These are phyloP conservation scores for Toxostoma redivivum DNA, from an alignment of 2,113 vertebrate genomes.

Conservation along the genomic window DNA sequence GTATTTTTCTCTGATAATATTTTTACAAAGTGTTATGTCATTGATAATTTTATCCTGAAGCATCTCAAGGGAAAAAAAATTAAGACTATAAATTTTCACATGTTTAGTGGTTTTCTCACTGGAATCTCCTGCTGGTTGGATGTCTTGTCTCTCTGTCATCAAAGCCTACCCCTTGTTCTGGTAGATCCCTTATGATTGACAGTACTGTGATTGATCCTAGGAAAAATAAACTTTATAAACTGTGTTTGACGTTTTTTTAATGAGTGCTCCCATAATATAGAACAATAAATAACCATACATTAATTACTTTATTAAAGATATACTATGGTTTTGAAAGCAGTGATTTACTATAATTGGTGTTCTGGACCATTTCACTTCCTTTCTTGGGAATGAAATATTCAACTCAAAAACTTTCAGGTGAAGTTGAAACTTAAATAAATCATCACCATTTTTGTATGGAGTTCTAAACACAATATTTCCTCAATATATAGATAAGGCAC, in stretches of 20 bases:
- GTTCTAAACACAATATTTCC: background rate
- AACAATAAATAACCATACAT: background rate
- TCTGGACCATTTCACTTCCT: background rate
- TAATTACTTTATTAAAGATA: background rate
- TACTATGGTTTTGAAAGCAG: background rate
- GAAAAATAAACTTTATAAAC: background rate
- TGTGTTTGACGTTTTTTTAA: background rate
- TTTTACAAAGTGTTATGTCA: background rate
- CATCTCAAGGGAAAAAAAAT: background rate
- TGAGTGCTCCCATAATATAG: background rate
- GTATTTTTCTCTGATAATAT: background rate
- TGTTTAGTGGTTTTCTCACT: background rate
- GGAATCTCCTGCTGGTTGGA: background rate
- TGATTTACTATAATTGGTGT: background rate
- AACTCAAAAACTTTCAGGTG: background rate
- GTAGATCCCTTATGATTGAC: background rate
- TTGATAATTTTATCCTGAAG: background rate
- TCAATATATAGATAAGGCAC: background rate
- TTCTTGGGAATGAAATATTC: background rate
- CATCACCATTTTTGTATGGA: background rate
- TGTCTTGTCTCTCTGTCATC: background rate
- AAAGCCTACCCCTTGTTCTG: background rate
- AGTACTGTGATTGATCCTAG: background rate
- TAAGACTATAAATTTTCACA: background rate
- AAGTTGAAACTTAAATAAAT: background rate